Evolutionary conservation across 92 coral and sea anemone genomes (phyloP).

Genomic region (Actinernus sp.): DNA sequence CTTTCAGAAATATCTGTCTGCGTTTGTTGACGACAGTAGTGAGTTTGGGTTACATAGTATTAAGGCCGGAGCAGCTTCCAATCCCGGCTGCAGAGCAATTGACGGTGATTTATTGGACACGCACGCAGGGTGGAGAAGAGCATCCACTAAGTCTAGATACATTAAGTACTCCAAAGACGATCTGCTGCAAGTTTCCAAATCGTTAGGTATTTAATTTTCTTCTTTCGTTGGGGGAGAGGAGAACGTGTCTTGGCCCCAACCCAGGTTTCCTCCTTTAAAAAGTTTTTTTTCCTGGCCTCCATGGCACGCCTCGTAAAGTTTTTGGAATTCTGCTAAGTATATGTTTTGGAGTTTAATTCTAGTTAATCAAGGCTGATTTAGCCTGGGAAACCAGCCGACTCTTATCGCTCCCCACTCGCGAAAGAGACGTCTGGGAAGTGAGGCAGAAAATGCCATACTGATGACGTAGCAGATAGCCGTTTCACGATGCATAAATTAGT

Average conservation of each 20-base stretch:
- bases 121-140: conserved; percentile 69
- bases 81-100: conserved; percentile 48
- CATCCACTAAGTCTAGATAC: conserved; percentile 47
- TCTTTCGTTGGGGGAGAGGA: conserved; percentile 47
- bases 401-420: too few species aligned
- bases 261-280: conserved; percentile 64
- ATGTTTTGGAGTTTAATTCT: too few species aligned
- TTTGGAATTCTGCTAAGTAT: too few species aligned
- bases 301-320: conserved; percentile 49
- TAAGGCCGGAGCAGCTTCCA: too few species aligned
- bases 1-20: conserved; percentile 4
- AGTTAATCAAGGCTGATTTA: too few species aligned
- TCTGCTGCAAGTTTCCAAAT: conserved; percentile 15
- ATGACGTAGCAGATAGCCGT: too few species aligned
- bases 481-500: too few species aligned
- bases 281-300: conserved; percentile 66
- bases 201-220: conserved; percentile 10
- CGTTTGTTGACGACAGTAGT: too few species aligned
- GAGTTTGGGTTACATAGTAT: conserved; percentile 54
- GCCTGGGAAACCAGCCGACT: too few species aligned
- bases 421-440: too few species aligned
- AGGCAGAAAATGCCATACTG: too few species aligned
- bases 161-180: conserved; percentile 52
- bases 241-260: conserved; percentile 58
- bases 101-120: conserved; percentile 42